Evolutionary conservation across 1,140 invertebrate species (phyloP).

Genomic region (Zaprionus ghesquierei): DNA sequence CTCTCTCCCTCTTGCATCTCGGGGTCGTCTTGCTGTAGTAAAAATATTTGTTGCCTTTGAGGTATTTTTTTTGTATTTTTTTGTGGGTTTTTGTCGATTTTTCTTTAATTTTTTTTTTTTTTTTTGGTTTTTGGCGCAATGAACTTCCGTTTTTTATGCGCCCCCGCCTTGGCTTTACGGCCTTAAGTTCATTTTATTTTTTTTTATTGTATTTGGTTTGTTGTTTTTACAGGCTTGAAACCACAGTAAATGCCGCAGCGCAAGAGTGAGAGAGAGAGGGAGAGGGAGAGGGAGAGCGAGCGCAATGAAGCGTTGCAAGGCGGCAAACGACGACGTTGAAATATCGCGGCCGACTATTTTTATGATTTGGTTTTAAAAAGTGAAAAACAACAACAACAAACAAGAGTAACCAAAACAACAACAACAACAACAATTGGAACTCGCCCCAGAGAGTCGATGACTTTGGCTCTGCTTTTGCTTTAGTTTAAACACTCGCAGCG

Average conservation of each 20-base stretch:
- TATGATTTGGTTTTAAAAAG: slow-evolving; percentile 57
- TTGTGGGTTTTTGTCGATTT: not conserved
- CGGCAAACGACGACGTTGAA: slow-evolving; percentile 60
- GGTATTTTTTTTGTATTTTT: not conserved
- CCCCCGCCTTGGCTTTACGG: slow-evolving; percentile 36
- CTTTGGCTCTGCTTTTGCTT: slow-evolving; percentile 47
- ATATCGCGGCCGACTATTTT: slow-evolving; percentile 69
- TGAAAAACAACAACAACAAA: slow-evolving; percentile 7
- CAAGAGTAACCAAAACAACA: not conserved
- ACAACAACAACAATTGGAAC: slow-evolving; percentile 22
- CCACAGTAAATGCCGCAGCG: slow-evolving; percentile 9
- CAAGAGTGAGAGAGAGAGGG: not conserved
- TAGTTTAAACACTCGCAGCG: slow-evolving; percentile 73
- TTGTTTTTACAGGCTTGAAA: slow-evolving; percentile 33
- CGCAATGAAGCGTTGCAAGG: slow-evolving; percentile 76
- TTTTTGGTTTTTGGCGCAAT: slow-evolving; percentile 41
- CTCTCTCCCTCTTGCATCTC: not conserved
- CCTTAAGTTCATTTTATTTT: slow-evolving; percentile 59
- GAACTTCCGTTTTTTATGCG: slow-evolving; percentile 66
- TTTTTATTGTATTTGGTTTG: slow-evolving; percentile 62
- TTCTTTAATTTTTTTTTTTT: not conserved
- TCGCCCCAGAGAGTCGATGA: slow-evolving; percentile 5
- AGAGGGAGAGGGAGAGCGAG: not conserved
- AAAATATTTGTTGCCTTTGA: slow-evolving; percentile 6
- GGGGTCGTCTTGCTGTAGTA: slow-evolving; percentile 2